Evolutionary conservation across 2,888 invertebrate genomes (phyloP).

Genomic region (Dryobotodes eremita): DNA sequence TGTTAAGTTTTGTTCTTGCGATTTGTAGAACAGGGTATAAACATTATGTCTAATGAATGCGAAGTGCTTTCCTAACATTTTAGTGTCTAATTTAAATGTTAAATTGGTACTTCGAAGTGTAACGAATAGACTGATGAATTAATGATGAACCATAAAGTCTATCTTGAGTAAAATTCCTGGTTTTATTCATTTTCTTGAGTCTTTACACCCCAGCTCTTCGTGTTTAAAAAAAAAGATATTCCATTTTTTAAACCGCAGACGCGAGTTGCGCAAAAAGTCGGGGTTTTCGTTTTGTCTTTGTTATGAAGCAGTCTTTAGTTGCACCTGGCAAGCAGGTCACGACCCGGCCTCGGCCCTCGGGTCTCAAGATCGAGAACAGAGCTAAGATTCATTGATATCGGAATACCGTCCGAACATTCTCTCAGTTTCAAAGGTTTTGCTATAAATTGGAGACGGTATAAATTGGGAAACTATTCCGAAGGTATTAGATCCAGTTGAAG

Average conservation of each 20-base stretch:
- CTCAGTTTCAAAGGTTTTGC: constrained; percentile 68
- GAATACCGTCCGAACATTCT: constrained; percentile 70
- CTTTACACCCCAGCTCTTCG: not conserved
- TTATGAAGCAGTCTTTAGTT: constrained; percentile 65
- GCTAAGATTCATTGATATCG: constrained; percentile 77
- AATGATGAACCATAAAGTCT: constrained; percentile 48
- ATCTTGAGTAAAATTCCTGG: constrained; percentile 27
- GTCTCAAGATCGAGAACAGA: constrained; percentile 71
- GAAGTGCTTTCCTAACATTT: constrained; percentile 53
- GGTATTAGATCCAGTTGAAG: constrained; percentile 52
- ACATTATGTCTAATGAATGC: constrained; percentile 56
- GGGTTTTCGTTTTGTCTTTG: constrained; percentile 28
- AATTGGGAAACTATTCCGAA: constrained; percentile 63
- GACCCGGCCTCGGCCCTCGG: constrained; percentile 73
- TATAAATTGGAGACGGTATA: constrained; percentile 66
- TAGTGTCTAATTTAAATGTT: constrained; percentile 57
- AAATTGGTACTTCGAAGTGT: constrained; percentile 50
- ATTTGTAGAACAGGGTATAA: constrained; percentile 60
- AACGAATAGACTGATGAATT: constrained; percentile 48
- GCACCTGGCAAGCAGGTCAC: constrained; percentile 79
- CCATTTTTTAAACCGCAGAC: constrained; percentile 16
- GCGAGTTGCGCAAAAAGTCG: constrained; percentile 15
- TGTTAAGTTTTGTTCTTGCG: constrained; percentile 54
- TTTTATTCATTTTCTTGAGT: constrained; percentile 29
- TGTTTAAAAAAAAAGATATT: constrained; percentile 13